Evolutionary conservation across 2,113 vertebrate genomes (phyloP).

Genomic region (Oriolus oriolus): DNA sequence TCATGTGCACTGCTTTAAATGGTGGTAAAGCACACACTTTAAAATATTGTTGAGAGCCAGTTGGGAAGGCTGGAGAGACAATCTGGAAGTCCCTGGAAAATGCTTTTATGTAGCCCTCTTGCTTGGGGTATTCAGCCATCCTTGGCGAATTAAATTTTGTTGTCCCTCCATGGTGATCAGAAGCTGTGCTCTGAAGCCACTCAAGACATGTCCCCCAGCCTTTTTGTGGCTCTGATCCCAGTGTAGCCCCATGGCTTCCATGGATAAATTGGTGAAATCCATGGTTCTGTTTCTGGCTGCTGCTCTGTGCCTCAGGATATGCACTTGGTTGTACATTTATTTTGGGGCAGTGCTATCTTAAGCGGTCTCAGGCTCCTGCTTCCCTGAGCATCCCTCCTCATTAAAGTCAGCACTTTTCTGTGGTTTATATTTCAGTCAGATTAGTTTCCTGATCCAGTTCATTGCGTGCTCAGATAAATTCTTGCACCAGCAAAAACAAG

Average conservation of each 20-base stretch:
- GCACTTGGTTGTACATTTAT: not conserved
- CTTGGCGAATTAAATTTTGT: not conserved
- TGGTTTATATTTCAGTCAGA: slow-evolving; percentile 36
- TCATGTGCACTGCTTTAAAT: not conserved
- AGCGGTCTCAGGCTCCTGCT: not conserved
- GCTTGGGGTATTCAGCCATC: not conserved
- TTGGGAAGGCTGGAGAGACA: not conserved
- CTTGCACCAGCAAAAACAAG: slow-evolving; percentile 32
- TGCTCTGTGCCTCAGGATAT: not conserved
- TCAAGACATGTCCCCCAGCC: not conserved
- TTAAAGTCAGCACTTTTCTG: slow-evolving; percentile 34
- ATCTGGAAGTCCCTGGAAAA: not conserved
- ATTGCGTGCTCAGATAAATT: slow-evolving; percentile 22
- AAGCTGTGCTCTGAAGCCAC: not conserved
- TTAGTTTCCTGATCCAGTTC: slow-evolving; percentile 35
- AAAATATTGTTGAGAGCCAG: not conserved
- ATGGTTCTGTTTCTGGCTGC: not conserved
- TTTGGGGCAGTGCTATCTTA: not conserved
- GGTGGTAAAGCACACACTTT: not conserved
- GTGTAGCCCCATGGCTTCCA: not conserved
- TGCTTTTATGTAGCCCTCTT: not conserved
- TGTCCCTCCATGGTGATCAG: not conserved
- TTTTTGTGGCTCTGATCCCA: not conserved
- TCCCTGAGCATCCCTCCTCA: not conserved
- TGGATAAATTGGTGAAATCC: not conserved